A percentile compares a stretch with the other conserved stretches of the same genome.
Evolutionary conservation across 2,888 invertebrate genomes (phyloP).

Genomic region (Drosophila austrosaltans): DNA sequence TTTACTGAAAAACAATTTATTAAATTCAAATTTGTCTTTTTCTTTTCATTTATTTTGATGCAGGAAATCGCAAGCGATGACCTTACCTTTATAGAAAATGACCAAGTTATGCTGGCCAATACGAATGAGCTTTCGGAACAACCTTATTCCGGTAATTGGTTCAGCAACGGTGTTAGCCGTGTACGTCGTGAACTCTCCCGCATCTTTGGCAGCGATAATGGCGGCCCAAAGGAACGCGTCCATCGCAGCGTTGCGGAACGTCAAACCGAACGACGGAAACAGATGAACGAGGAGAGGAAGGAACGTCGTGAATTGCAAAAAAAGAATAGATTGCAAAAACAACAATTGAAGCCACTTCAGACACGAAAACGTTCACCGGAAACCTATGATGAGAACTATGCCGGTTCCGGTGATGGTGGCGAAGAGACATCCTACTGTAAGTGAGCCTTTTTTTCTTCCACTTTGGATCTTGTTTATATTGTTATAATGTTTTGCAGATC

Average conservation of each 20-base stretch:
- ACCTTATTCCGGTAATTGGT: slow-evolving; percentile 67
- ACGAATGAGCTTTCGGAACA: slow-evolving; percentile 16
- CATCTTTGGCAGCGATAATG: slow-evolving; percentile 72
- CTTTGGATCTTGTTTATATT: too few relatives aligned
- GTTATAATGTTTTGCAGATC: slow-evolving; percentile 57
- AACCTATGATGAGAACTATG: slow-evolving; percentile 52
- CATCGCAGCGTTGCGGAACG: slow-evolving; percentile 15
- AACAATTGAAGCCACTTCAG: slow-evolving; percentile 21
- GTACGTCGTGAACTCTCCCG: slow-evolving; percentile 79
- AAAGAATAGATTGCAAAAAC: slow-evolving; percentile 11
- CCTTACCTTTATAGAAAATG: slow-evolving; percentile 58
- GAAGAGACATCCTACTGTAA: slow-evolving; percentile 60
- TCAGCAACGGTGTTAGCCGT: slow-evolving; percentile 73
- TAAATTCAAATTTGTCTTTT: neutral
- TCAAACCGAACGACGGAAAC: slow-evolving; percentile 25
- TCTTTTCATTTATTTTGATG: slow-evolving; percentile 12
- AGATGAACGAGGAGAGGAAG: neutral
- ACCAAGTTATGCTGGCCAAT: slow-evolving; percentile 2
- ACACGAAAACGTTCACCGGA: slow-evolving; percentile 36
- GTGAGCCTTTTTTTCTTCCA: slow-evolving; percentile 26
- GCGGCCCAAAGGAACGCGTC: slow-evolving; percentile 28
- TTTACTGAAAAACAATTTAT: neutral
- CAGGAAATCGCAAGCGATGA: slow-evolving; percentile 69
- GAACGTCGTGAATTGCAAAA: neutral
- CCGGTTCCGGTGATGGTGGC: slow-evolving; percentile 64